A percentile compares a stretch with the other conserved stretches of the same genome.
These are phyloP conservation scores for Cryptocheilus praepositus DNA, from an alignment of 2,888 invertebrate species.

Conservation along the genomic window DNA sequence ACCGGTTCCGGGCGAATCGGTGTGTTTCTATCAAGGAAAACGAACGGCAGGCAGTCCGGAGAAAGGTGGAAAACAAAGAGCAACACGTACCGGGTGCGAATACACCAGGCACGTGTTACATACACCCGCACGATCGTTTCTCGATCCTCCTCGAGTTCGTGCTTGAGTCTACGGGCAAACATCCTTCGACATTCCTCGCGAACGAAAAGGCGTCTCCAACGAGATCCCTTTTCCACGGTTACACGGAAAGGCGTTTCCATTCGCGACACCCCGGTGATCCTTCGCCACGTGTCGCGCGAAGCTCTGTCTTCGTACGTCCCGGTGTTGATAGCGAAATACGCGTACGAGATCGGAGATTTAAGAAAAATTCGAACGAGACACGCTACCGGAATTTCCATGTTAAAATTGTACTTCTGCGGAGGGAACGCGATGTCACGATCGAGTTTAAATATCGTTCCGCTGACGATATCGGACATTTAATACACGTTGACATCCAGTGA, in stretches of 20 bases:
- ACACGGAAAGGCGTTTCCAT: constrained; percentile 19
- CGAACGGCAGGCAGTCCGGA: constrained; percentile 25
- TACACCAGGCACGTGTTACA: constrained; percentile 46
- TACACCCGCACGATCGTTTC: constrained; percentile 48
- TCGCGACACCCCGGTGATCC: constrained; percentile 1
- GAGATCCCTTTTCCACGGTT: constrained; percentile 34
- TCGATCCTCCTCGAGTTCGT: constrained; percentile 41
- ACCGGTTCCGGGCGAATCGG: constrained; percentile 12
- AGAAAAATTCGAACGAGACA: background rate
- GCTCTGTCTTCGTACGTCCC: too few relatives aligned
- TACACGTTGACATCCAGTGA: too few relatives aligned
- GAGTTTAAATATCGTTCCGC: too few relatives aligned
- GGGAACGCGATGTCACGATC: too few relatives aligned
- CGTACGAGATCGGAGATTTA: background rate
- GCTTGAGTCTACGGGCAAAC: constrained; percentile 37
- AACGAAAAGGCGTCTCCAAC: constrained; percentile 38
- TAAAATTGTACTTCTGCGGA: too few relatives aligned
- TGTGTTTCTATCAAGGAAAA: constrained; percentile 25
- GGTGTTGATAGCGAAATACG: background rate
- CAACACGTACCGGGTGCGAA: constrained; percentile 42
- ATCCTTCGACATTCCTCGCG: constrained; percentile 32
- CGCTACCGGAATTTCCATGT: background rate
- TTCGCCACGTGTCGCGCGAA: background rate
- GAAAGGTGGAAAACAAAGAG: constrained; percentile 34
- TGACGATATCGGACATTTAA: too few relatives aligned